Conservation (phyloP, 2,888 invertebrate species). For the Tricholauxania praeusta region DNA sequence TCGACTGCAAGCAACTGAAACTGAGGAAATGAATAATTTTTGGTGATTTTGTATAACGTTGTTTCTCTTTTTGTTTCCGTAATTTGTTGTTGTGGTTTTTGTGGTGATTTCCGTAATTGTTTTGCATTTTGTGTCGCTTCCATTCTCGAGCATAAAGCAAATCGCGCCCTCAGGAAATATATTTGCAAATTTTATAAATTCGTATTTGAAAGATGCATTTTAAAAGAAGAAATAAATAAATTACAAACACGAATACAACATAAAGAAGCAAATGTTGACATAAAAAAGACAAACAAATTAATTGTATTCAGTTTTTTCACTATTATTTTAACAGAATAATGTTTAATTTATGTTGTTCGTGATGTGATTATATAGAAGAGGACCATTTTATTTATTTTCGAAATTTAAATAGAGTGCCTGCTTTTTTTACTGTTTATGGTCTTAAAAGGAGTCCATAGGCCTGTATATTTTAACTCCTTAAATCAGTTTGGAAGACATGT, state of each 20-base stretch:
- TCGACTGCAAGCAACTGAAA: not conserved
- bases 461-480: no score
- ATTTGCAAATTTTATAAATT: constrained; percentile 17
- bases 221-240: not conserved
- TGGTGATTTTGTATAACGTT: not conserved
- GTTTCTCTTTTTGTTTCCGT: not conserved
- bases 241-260: not conserved
- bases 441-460: no score
- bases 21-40: constrained; percentile 23
- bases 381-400: no score
- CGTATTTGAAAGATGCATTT: not conserved
- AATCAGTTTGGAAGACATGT: no score
- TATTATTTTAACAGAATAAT: not conserved
- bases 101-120: constrained; percentile 18
- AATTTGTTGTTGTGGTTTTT: not conserved
- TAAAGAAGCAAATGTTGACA: not conserved
- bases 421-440: no score
- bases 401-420: no score
- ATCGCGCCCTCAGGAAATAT: constrained; percentile 14
- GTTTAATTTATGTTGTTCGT: no score
- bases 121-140: constrained; percentile 24
- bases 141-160: not conserved
- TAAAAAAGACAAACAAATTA: not conserved
- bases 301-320: not conserved
- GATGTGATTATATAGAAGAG: no score